A percentile compares a stretch with the other conserved stretches of the same genome.
Evolutionary conservation across 1,140 invertebrate species (phyloP).

Genomic region (Drosophila pectinifera): DNA sequence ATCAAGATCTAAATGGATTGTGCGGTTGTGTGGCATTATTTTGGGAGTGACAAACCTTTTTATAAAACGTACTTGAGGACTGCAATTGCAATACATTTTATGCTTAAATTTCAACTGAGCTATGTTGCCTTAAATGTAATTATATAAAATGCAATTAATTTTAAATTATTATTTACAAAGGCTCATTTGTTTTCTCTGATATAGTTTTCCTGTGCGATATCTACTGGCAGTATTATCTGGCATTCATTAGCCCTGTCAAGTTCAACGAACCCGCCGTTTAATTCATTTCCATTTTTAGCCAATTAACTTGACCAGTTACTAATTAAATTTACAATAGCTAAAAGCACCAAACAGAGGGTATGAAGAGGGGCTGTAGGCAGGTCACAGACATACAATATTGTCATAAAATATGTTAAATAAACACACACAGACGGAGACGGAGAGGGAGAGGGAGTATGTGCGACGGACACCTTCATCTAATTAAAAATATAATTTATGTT

Average conservation of each 20-base stretch:
- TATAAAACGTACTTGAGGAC: neutral
- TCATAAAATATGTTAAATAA: conserved; percentile 60
- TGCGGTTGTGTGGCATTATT: conserved; percentile 1
- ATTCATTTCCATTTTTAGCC: conserved; percentile 44
- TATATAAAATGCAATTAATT: neutral
- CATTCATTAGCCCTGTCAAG: conserved; percentile 17
- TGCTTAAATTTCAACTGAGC: neutral
- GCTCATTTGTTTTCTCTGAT: conserved; percentile 4
- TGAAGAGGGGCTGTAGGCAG: conserved; percentile 6
- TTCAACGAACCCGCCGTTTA: conserved; percentile 46
- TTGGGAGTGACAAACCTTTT: conserved; percentile 7
- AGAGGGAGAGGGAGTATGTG: neutral
- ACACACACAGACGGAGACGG: conserved; percentile 1
- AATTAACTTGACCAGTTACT: conserved; percentile 47
- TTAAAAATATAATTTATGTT: conserved; percentile 60
- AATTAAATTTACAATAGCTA: conserved; percentile 48
- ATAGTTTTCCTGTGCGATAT: neutral
- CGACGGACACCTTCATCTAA: conserved; percentile 46
- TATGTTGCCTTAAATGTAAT: neutral
- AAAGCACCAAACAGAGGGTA: conserved; percentile 18
- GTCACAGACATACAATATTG: conserved; percentile 46
- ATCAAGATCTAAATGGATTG: conserved; percentile 38
- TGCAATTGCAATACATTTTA: neutral
- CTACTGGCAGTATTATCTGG: neutral
- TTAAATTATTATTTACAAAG: conserved; percentile 3